Percentiles rank a stretch among this genome's conserved stretches.
Evolutionary conservation across 2,888 invertebrate species (phyloP).

Genomic region (Aporophyla lueneburgensis): DNA sequence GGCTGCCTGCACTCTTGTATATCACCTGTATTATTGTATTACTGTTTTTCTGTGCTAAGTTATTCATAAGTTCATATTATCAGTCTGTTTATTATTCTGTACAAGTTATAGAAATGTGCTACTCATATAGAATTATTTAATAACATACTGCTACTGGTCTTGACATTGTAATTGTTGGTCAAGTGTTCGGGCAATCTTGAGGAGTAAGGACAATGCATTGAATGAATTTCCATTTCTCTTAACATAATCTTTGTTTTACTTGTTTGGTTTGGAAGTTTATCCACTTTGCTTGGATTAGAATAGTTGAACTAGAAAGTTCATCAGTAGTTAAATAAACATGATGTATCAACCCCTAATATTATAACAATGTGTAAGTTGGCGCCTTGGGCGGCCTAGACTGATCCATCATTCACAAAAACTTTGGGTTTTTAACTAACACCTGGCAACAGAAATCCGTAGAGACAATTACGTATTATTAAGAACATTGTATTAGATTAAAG

Average conservation of each 20-base stretch:
- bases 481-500: no score
- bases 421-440: no score
- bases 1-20: not conserved
- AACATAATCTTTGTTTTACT: not conserved
- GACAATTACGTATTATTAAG: no score
- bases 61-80: conserved; percentile 32
- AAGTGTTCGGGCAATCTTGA: conserved; percentile 24
- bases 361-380: no score
- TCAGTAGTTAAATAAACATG: no score
- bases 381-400: no score
- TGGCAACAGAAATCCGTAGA: no score
- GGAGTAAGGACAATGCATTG: conserved; percentile 5
- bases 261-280: no score
- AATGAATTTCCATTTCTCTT: not conserved
- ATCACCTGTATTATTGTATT: not conserved
- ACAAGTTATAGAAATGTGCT: conserved; percentile 50
- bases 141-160: conserved; percentile 35
- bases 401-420: no score
- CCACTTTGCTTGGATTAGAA: not conserved
- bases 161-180: conserved; percentile 48
- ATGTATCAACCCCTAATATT: no score
- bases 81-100: conserved; percentile 43
- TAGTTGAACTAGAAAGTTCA: not conserved
- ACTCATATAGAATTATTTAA: conserved; percentile 58
- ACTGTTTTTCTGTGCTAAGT: conserved; percentile 16